Conservation (phyloP, 2,113 vertebrate genomes). For the Diphyllodes magnificus region DNA sequence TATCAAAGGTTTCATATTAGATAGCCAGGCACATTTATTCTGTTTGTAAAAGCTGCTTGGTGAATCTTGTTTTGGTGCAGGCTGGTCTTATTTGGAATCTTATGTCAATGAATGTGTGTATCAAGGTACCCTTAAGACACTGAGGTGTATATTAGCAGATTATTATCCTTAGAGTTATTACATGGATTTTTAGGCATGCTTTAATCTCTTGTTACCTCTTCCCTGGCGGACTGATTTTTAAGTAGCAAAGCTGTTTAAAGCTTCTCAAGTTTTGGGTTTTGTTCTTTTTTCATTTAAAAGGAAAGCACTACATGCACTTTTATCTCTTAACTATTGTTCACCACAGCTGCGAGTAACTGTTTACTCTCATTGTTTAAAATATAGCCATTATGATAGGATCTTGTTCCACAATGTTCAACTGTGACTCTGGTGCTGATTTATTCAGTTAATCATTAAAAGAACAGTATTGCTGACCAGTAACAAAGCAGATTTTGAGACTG, state of each 20-base stretch:
- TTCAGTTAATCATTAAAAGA: slow-evolving; percentile 31
- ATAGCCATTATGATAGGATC: background rate
- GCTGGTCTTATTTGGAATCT: background rate
- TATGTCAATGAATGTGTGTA: background rate
- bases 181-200: background rate
- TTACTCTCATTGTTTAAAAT: background rate
- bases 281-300: background rate
- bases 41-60: background rate
- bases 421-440: background rate
- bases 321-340: background rate
- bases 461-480: background rate
- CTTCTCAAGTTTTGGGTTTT: background rate
- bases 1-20: background rate
- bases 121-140: background rate
- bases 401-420: background rate
- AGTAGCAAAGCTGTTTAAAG: slow-evolving; percentile 18
- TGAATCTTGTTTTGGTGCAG: background rate
- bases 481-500: background rate
- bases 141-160: background rate
- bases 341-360: background rate
- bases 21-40: background rate
- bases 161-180: background rate
- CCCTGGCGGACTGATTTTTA: background rate
- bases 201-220: background rate
- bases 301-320: background rate